Conservation (phyloP, 2,888 invertebrate genomes). For the Nephrotoma appendiculata region DNA sequence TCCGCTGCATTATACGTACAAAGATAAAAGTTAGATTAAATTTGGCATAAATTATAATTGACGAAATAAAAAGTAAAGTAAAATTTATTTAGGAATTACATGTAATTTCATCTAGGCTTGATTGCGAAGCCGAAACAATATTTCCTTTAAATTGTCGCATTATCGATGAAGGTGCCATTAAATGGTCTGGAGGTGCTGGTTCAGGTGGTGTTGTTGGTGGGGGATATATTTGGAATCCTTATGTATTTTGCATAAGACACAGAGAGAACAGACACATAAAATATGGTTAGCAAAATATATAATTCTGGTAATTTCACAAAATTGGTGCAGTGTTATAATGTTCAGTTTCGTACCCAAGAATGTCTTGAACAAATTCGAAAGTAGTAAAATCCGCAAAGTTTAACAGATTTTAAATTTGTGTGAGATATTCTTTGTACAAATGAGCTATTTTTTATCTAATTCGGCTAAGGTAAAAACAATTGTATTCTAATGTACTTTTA, state of each 20-base stretch:
- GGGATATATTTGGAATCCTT: constrained; percentile 70
- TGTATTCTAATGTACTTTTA: background rate
- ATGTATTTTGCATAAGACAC: background rate
- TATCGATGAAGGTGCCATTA: constrained; percentile 40
- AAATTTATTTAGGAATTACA: constrained; percentile 32
- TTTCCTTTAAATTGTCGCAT: constrained; percentile 36
- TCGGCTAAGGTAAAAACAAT: background rate
- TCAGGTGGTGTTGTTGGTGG: constrained; percentile 74
- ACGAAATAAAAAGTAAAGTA: background rate
- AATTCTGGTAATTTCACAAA: background rate
- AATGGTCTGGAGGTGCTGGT: constrained; percentile 69
- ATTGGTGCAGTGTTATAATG: background rate
- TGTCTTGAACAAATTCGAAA: background rate
- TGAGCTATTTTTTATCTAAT: background rate
- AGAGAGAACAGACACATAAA: constrained; percentile 6
- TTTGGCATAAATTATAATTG: background rate
- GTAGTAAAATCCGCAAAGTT: too few species aligned
- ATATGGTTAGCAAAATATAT: background rate
- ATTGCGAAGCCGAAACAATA: constrained; percentile 40
- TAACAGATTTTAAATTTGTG: background rate
- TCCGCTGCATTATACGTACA: constrained; percentile 38
- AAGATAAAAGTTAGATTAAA: background rate
- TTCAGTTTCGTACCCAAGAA: background rate
- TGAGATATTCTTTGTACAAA: background rate
- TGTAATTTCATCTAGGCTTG: constrained; percentile 50